phyloP scores from a whole-genome alignment of 2,797 vertebrate species.

The Hippocampus kuda region DNA sequence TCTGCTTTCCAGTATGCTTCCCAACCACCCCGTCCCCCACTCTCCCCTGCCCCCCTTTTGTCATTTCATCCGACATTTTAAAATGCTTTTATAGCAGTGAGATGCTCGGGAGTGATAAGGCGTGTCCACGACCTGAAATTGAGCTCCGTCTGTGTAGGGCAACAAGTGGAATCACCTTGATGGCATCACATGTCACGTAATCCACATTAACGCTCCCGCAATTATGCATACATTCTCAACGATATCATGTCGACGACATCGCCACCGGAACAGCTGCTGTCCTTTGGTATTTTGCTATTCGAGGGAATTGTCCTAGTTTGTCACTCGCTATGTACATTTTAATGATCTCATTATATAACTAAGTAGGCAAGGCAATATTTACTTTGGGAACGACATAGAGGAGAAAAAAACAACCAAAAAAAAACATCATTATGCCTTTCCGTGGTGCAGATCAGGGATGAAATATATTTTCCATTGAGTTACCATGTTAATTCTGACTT shows the following conservation, averaged over 20 bases:
- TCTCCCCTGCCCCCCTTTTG: neutral
- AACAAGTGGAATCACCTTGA: conserved; percentile 21
- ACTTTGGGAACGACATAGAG: conserved; percentile 4
- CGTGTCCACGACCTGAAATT: conserved; percentile 1
- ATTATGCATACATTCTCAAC: conserved; percentile 9
- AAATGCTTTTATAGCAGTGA: neutral
- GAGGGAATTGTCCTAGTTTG: conserved; percentile 22
- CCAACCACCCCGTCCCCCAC: neutral
- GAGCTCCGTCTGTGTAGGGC: conserved; percentile 4
- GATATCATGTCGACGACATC: conserved; percentile 7
- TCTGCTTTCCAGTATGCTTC: neutral
- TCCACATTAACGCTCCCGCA: conserved; percentile 1
- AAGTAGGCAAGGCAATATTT: neutral
- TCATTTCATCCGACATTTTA: neutral
- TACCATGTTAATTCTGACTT: neutral
- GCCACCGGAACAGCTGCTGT: conserved; percentile 33
- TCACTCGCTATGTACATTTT: conserved; percentile 30
- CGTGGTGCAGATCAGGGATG: neutral
- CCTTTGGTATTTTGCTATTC: conserved; percentile 28
- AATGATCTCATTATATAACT: conserved; percentile 17
- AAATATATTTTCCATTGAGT: conserved; percentile 1
- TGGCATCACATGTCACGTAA: conserved; percentile 8
- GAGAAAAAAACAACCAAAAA: neutral
- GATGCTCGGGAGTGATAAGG: neutral
- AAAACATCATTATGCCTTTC: conserved; percentile 8